A percentile compares a stretch with the other conserved stretches of the same genome.
Evolutionary conservation across 2,888 invertebrate species (phyloP).

Genomic region (Teleiodes luculella): DNA sequence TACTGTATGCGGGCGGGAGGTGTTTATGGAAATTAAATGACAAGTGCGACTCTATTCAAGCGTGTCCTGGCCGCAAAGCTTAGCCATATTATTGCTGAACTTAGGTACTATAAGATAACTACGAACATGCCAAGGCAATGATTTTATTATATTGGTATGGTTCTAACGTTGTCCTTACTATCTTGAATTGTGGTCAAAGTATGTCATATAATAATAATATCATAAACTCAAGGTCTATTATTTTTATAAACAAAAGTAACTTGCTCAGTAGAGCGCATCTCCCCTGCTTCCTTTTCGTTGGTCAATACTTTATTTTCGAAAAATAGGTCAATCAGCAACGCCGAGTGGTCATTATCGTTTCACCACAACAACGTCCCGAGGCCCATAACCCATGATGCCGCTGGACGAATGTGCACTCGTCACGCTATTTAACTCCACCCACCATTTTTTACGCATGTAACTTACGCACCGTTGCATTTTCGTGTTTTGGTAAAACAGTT

Average conservation of each 20-base stretch:
- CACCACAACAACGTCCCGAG: not conserved
- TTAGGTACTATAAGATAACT: no score
- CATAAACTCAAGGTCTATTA: no score
- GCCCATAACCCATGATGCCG: slow-evolving; percentile 7
- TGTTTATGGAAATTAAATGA: no score
- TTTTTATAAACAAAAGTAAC: not conserved
- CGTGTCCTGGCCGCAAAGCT: no score
- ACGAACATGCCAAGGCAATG: no score
- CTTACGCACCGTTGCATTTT: slow-evolving; percentile 14
- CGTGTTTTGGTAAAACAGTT: slow-evolving; percentile 21
- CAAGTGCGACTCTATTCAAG: no score
- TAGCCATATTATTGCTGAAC: no score
- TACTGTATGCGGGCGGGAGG: no score
- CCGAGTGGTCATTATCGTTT: slow-evolving; percentile 2
- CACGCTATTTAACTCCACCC: slow-evolving; percentile 34
- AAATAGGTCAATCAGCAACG: slow-evolving; percentile 11
- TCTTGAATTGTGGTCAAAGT: no score
- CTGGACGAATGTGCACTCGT: slow-evolving; percentile 27
- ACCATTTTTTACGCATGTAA: not conserved
- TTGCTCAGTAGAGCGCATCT: slow-evolving; percentile 1
- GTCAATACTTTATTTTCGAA: slow-evolving; percentile 4
- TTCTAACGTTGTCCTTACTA: no score
- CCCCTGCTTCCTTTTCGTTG: not conserved
- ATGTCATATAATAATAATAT: no score
- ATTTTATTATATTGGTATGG: no score